Conservation (phyloP, 1,140 invertebrate genomes). For the Streblospio benedicti region DNA sequence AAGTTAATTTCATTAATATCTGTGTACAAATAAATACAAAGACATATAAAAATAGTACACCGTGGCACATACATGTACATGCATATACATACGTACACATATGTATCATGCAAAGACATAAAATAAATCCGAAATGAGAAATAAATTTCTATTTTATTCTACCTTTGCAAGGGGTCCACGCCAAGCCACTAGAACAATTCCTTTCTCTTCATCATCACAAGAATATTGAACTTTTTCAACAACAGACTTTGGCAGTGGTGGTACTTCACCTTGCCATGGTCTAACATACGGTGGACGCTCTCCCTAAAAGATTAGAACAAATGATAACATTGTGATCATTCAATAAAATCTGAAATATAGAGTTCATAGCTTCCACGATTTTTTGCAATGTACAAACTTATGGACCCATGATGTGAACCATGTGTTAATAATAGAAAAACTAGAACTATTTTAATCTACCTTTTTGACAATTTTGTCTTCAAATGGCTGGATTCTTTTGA, state of each 20-base stretch:
- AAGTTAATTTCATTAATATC: background rate
- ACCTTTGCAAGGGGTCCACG: conserved; percentile 60
- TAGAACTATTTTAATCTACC: conserved; percentile 46
- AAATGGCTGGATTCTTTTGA: conserved; percentile 61
- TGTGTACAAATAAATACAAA: background rate
- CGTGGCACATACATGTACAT: too few relatives aligned
- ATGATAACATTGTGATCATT: background rate
- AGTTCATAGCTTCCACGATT: too few relatives aligned
- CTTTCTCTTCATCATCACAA: conserved; percentile 75
- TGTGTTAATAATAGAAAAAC: too few relatives aligned
- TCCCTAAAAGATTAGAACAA: conserved; percentile 49
- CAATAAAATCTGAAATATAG: background rate
- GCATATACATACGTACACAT: too few relatives aligned
- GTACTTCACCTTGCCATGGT: conserved; percentile 65
- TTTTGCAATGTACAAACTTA: too few relatives aligned
- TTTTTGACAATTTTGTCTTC: conserved; percentile 72
- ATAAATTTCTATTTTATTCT: background rate
- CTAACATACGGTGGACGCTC: conserved; percentile 54
- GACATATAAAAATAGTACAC: too few relatives aligned
- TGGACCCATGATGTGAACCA: too few relatives aligned
- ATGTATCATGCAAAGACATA: background rate
- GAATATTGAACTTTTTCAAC: conserved; percentile 58
- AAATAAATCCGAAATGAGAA: too few relatives aligned
- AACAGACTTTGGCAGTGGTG: conserved; percentile 54
- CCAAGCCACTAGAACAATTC: conserved; percentile 71